phyloP scores from a whole-genome alignment of 1,140 invertebrate species.

The Hyposmocoma kahamanoa region DNA sequence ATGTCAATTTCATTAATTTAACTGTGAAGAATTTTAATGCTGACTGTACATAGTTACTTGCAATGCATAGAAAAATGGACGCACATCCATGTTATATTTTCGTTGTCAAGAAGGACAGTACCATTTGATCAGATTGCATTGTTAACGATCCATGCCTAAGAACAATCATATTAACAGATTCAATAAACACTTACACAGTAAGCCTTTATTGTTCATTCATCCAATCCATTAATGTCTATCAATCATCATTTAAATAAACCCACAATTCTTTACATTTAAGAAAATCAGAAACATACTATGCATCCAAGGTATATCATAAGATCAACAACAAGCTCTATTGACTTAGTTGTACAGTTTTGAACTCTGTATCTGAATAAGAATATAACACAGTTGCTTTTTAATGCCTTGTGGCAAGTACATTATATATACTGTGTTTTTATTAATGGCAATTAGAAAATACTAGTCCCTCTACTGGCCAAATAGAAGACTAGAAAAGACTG shows the following conservation, averaged over 20 bases:
- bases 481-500: conserved; percentile 11
- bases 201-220: neutral
- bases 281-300: neutral
- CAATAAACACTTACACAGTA: conserved; percentile 1
- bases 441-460: neutral
- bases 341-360: neutral
- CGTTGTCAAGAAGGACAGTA: neutral
- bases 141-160: neutral
- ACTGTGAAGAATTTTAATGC: no score
- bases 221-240: no score
- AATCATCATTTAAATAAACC: no score
- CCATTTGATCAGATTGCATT: no score
- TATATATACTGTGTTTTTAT: neutral
- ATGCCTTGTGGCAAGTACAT: neutral
- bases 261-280: neutral
- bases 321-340: neutral
- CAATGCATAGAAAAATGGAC: conserved; percentile 1
- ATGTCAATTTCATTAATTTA: no score
- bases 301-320: no score
- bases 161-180: neutral
- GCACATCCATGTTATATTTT: neutral
- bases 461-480: conserved; percentile 13
- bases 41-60: no score
- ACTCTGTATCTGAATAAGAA: neutral
- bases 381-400: neutral